These are phyloP conservation scores for Mormyrus iriodes DNA, from an alignment of 2,113 vertebrate species.

Conservation along the genomic window DNA sequence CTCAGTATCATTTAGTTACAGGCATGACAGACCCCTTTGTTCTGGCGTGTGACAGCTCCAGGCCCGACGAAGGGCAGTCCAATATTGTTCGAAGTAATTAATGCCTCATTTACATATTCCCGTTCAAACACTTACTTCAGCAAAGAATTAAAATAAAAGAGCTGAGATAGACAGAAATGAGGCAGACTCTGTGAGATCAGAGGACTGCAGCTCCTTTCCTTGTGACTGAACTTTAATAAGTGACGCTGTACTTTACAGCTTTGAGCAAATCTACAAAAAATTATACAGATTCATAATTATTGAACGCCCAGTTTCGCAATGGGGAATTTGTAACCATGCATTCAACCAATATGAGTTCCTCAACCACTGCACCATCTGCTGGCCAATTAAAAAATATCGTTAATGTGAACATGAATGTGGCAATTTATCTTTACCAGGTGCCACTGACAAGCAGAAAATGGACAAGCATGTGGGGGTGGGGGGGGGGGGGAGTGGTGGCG, in stretches of 20 bases:
- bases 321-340: background rate
- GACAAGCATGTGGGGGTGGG: background rate
- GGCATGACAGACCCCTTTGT: background rate
- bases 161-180: background rate
- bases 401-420: background rate
- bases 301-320: background rate
- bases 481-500: background rate
- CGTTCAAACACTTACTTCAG: background rate
- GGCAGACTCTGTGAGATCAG: background rate
- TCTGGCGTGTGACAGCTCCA: background rate
- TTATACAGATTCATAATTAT: background rate
- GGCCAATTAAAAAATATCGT: background rate
- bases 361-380: background rate
- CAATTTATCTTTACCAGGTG: background rate
- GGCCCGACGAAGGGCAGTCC: background rate
- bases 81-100: background rate
- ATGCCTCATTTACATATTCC: background rate
- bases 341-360: background rate
- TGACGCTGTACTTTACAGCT: background rate
- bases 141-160: constrained; percentile 1
- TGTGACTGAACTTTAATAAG: background rate
- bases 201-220: background rate
- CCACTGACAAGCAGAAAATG: background rate
- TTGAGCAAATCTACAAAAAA: background rate
- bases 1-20: background rate